Base-by-base conservation (phyloP, 1,140 invertebrate species). In the Anastatus disparis region DNA sequence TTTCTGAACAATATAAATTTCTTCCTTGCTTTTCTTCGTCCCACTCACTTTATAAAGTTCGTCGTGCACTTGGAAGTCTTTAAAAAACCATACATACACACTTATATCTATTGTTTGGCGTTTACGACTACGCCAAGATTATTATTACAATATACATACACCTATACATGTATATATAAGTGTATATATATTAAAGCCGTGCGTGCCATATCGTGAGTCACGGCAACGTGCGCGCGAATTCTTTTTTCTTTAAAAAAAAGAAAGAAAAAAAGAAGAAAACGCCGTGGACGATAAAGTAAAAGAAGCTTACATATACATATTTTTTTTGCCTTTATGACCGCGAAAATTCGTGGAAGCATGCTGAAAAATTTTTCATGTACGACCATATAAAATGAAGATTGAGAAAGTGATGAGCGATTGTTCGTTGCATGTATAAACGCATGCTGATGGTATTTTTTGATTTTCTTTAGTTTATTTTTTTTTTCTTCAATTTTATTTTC, bases 131-230 rank as follows among this genome's bases (percentile, higher is more conserved):
- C n/a, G 29, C 6, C 13, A 29, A 50, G 55, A 68, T 68, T 68
- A 59, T 58, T 59, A 44, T 31, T 56, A 8, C 13, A 55, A n/a
- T 44, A 6, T 10, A 38, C 15, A 9, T 38, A 22, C 22, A 6
- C 50, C 17, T 10, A 35, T 4, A 35, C 31, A 35, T 10, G 10
- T 10, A 35, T 10, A 35, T 10, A 35, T 10, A n/a, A n/a, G n/a
- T n/a, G n/a, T n/a, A 35, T 10, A 35, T 10, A 35, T 35, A 35
- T 10, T n/a, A 10, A 10, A 35, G 31, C 10, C 53, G 56, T 67
- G 38, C 42, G 52, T 50, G 55, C 64, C 24, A 22, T 40, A 65
- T 17, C 24, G 40, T 61, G 58, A 61, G 20, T 61, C 58, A 61
- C 26, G 35, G 35, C 46, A n/a, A 3, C 26, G 26, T 20, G 29